Conservation (phyloP, 1,140 invertebrate genomes). For the Papilio aristodemus region DNA sequence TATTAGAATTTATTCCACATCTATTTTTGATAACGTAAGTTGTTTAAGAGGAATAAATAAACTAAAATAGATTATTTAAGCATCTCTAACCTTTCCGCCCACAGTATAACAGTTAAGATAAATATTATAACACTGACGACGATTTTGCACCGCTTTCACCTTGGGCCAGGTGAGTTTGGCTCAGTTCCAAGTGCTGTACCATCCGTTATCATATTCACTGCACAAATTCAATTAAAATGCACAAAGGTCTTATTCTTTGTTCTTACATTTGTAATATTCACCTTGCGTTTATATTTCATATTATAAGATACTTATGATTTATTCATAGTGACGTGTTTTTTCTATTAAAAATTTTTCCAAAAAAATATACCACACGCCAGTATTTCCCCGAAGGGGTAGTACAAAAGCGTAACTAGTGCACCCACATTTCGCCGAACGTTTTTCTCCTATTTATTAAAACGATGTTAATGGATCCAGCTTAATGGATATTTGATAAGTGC, state of each 20-base stretch:
- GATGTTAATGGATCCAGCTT: background rate
- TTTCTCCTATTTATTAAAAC: too few relatives aligned
- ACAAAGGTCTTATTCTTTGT: slow-evolving; percentile 23
- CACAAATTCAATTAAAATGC: slow-evolving; percentile 31
- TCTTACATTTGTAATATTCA: slow-evolving; percentile 16
- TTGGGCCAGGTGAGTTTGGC: slow-evolving; percentile 15
- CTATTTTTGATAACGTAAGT: too few relatives aligned
- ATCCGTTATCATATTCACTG: slow-evolving; percentile 27
- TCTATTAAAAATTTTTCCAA: too few relatives aligned
- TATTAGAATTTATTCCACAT: too few relatives aligned
- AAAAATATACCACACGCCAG: too few relatives aligned
- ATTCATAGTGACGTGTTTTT: background rate
- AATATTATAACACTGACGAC: background rate
- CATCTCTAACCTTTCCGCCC: background rate
- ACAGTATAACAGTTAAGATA: background rate
- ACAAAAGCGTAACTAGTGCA: too few relatives aligned
- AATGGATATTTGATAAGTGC: slow-evolving; percentile 4
- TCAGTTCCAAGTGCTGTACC: slow-evolving; percentile 1
- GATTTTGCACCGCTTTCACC: background rate
- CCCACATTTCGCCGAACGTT: too few relatives aligned
- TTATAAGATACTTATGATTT: too few relatives aligned
- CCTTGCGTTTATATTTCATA: background rate
- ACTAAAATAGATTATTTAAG: background rate
- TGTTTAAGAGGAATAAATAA: background rate
- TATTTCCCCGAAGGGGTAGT: too few relatives aligned